Conservation (phyloP, 1,140 invertebrate species). For the Saccostrea echinata region DNA sequence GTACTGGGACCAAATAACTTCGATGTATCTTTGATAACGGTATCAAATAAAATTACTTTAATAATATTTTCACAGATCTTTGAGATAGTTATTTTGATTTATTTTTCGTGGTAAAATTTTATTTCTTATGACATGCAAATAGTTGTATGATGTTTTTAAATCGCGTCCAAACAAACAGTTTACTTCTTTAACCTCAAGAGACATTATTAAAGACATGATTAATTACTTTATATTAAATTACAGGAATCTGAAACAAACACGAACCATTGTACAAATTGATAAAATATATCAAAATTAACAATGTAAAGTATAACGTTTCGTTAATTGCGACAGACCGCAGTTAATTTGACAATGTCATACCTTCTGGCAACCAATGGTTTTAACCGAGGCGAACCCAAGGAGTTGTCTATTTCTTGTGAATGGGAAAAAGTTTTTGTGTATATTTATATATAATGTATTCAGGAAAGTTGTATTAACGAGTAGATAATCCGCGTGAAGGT, state of each 20-base stretch:
- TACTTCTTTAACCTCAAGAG: background rate
- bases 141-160: background rate
- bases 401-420: conserved; percentile 21
- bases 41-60: conserved; percentile 29
- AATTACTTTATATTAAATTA: conserved; percentile 34
- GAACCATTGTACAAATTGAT: conserved; percentile 35
- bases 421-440: background rate
- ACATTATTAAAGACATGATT: conserved; percentile 26
- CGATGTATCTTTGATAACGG: conserved; percentile 1
- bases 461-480: background rate
- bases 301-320: background rate
- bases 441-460: background rate
- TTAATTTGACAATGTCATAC: conserved; percentile 21
- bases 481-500: background rate
- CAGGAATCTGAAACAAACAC: conserved; percentile 23
- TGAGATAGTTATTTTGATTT: background rate
- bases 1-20: background rate
- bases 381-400: background rate
- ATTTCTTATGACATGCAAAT: conserved; percentile 28
- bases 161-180: background rate
- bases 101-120: background rate
- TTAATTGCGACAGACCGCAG: background rate
- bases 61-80: conserved; percentile 30
- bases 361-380: background rate
- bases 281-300: conserved; percentile 34